phyloP scores from a whole-genome alignment of 2,113 vertebrate species.

The Albula goreensis region DNA sequence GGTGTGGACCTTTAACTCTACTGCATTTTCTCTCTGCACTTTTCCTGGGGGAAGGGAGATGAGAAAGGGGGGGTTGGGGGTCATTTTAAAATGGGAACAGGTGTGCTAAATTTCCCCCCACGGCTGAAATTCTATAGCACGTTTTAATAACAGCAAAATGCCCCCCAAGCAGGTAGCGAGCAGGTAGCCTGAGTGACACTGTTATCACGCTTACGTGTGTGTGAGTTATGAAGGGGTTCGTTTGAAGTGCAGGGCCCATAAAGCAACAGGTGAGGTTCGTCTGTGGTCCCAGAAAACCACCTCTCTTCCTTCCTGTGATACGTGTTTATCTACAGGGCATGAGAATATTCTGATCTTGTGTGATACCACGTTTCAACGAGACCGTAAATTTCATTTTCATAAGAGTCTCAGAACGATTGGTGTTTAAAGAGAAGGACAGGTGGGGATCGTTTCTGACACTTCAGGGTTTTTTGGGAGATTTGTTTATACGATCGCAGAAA shows the following conservation, averaged over 20 bases:
- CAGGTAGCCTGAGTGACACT: constrained; percentile 38
- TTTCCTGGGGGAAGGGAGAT: constrained; percentile 50
- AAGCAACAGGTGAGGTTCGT: constrained; percentile 55
- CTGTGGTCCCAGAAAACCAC: constrained; percentile 46
- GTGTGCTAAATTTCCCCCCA: constrained; percentile 42
- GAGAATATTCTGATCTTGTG: background rate
- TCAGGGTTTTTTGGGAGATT: background rate
- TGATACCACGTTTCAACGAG: constrained; percentile 7
- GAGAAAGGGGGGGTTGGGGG: constrained; percentile 28
- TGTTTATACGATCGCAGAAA: background rate
- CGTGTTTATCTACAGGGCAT: background rate
- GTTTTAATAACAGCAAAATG: constrained; percentile 24
- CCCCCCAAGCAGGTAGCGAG: constrained; percentile 28
- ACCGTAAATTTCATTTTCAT: background rate
- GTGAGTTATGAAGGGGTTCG: constrained; percentile 45
- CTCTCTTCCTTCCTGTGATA: constrained; percentile 26
- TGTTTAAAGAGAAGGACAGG: background rate
- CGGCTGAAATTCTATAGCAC: constrained; percentile 47
- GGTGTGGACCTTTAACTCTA: constrained; percentile 50
- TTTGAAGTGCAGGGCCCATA: constrained; percentile 51
- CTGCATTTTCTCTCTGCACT: constrained; percentile 40
- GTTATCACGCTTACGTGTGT: constrained; percentile 28
- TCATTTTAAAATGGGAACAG: constrained; percentile 42
- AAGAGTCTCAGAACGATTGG: background rate
- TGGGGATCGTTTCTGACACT: background rate